Evolutionary conservation across 2,888 invertebrate species (phyloP), one percentile per base, ranked within the genome.

Genomic region (Cephus sareptanus): DNA sequence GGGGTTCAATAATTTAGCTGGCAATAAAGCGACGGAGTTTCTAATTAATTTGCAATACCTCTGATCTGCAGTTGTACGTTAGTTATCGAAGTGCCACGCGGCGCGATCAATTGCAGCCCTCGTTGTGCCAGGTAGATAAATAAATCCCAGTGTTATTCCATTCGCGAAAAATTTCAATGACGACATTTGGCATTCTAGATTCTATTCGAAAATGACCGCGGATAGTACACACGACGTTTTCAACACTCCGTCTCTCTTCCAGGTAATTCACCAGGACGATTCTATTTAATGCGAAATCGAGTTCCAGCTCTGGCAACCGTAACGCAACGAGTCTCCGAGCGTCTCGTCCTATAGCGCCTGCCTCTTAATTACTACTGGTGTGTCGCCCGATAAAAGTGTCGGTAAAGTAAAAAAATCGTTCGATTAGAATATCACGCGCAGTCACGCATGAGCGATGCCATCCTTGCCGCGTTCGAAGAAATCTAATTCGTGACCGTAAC

Each of bases 401-500:
- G 56, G 71, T 23, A 2, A 71, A 71, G 13, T 13, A 71, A 71
- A 71, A 71, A 71, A 71, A 34, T 71, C 71, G 15, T 78, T 71
- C 78, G 73, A 74, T 74, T 34, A 34, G 74, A 30, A 13, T 34
- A 34, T 74, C 74, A 34, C 13, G 74, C 35, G 35, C 74, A 34
- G 74, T 34, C 74, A 40, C 74, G 74, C 74, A 34, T 30, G 35
- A 71, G 71, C 71, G 71, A 71, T 71, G 71, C 68, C 30, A 34
- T 34, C 33, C 69, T 35, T 40, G 35, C 71, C 40, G 69, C 56
- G 76, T 73, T 70, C 75, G 73, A 73, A 81, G 84, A 83, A 83
- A 85, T 86, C 83, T 83, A 84, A 86, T 86, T 86, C 84, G 85
- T 81, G 84, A 84, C 81, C 84, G 83, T 80, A 79, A 82, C 82